Base-by-base conservation (phyloP, 2,888 invertebrate genomes). In the Stictocephala bisonia region DNA sequence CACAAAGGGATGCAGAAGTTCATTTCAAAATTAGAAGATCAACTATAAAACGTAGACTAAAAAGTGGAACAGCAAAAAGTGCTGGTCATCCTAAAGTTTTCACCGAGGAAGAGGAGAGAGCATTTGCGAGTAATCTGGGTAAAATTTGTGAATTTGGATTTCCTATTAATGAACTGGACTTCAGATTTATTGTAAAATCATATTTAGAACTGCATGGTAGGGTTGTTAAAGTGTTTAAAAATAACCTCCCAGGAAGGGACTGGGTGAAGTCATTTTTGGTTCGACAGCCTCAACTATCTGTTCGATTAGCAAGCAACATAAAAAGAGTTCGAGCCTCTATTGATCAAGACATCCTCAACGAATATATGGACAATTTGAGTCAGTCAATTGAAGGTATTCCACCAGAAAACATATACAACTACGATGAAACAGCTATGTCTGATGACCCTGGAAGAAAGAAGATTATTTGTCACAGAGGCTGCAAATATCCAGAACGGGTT, bases 361-460 rank as follows among this genome's bases (percentile, higher is more conserved):
- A 13, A 9, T 35, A 35, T 11, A 35, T 35, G 35, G 35, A 35
- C 11, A 35, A 35, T 11, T 11, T 35, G n/a, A n/a, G n/a, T n/a
- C n/a, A n/a, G n/a, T n/a, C n/a, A n/a, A n/a, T n/a, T n/a, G n/a
- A n/a, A n/a, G n/a, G n/a, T n/a, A n/a, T n/a, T n/a, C n/a, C n/a
- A n/a, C 11, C 7, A 35, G 35, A 13, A 51, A 79, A 81, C 60
- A 79, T 82, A 4, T 76, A 79, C 26, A 83, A 82, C 53, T 84
- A 81, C 76, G 82, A 82, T 56, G 82, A 83, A 74, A 81, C 81
- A 0, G 80, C 22, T 48, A 64, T 84, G 20, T 56, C 76, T 9
- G 83, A 83, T 72, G 81, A 84, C 71, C 81, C 82, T 35, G 81
- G 81, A 0, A 74, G 60, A 35, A 80, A 78, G 69, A 80, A 78